Percentiles rank a stretch among this genome's conserved stretches.
These are phyloP conservation scores for Ctenopoma multispine DNA, from an alignment of 2,797 vertebrate species.

Conservation along the genomic window DNA sequence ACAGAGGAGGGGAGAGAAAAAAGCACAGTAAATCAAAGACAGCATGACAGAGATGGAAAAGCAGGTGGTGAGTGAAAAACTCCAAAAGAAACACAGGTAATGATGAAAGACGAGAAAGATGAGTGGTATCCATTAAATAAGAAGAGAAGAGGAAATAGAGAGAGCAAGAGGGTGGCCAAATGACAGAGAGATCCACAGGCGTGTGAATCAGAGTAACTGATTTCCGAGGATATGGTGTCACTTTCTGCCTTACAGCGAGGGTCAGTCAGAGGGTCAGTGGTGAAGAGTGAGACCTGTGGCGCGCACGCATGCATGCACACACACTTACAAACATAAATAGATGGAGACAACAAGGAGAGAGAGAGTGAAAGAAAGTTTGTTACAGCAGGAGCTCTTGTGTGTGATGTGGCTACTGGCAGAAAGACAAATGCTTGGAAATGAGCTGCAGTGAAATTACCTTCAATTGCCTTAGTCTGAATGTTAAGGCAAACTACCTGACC, in stretches of 20 bases:
- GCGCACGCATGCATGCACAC: neutral
- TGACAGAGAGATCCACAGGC: neutral
- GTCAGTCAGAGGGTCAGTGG: constrained; percentile 50
- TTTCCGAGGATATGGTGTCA: constrained; percentile 42
- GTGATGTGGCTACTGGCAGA: constrained; percentile 31
- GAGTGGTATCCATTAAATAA: constrained; percentile 8
- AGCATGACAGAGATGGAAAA: constrained; percentile 57
- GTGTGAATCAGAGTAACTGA: constrained; percentile 30
- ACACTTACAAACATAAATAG: neutral
- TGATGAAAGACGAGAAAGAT: constrained; percentile 43
- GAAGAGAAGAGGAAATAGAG: neutral
- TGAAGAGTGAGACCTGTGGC: constrained; percentile 32
- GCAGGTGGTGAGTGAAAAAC: constrained; percentile 47
- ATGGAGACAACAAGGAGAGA: neutral
- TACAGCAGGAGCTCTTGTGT: constrained; percentile 50
- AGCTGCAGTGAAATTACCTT: constrained; percentile 63
- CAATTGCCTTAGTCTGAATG: constrained; percentile 56
- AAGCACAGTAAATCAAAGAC: constrained; percentile 55
- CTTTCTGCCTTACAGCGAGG: constrained; percentile 40
- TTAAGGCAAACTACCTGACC: constrained; percentile 37
- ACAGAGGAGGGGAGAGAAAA: constrained; percentile 31
- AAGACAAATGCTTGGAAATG: constrained; percentile 55
- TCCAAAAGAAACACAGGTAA: constrained; percentile 60
- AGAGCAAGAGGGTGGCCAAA: neutral
- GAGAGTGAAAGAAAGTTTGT: constrained; percentile 4